Conservation (phyloP, 2,797 vertebrate genomes). For the Zenarchopterus dispar region DNA sequence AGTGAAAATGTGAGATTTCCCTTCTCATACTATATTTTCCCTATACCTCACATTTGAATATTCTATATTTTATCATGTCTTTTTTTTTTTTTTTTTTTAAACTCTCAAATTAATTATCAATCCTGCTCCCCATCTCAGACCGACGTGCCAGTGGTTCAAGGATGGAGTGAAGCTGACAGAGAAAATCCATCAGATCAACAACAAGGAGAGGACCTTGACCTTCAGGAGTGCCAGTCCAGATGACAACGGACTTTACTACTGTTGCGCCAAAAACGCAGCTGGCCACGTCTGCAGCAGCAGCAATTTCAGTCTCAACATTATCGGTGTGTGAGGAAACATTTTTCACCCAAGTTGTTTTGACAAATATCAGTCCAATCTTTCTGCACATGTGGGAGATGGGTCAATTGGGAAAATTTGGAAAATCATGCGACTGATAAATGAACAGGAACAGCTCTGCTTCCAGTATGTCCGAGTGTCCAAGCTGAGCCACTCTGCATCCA, state of each 20-base stretch:
- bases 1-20: no score
- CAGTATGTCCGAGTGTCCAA: no score
- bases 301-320: slow-evolving; percentile 91
- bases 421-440: no score
- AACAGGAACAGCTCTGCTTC: no score
- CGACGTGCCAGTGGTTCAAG: slow-evolving; percentile 92
- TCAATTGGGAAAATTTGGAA: no score
- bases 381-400: no score
- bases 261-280: slow-evolving; percentile 91
- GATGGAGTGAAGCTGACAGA: slow-evolving; percentile 84
- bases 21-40: not conserved
- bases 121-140: slow-evolving; percentile 73
- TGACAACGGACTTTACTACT: slow-evolving; percentile 91
- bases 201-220: slow-evolving; percentile 90
- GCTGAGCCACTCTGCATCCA: no score
- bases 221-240: slow-evolving; percentile 85
- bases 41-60: not conserved
- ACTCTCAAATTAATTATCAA: not conserved
- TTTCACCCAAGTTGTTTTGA: no score
- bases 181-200: slow-evolving; percentile 87
- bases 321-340: slow-evolving; percentile 72
- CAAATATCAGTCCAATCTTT: no score
- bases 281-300: slow-evolving; percentile 89
- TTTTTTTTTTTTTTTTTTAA: not conserved
- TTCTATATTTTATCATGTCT: not conserved